These are phyloP conservation scores for Rhinella marina DNA, from an alignment of 2,797 vertebrate species.

Conservation along the genomic window DNA sequence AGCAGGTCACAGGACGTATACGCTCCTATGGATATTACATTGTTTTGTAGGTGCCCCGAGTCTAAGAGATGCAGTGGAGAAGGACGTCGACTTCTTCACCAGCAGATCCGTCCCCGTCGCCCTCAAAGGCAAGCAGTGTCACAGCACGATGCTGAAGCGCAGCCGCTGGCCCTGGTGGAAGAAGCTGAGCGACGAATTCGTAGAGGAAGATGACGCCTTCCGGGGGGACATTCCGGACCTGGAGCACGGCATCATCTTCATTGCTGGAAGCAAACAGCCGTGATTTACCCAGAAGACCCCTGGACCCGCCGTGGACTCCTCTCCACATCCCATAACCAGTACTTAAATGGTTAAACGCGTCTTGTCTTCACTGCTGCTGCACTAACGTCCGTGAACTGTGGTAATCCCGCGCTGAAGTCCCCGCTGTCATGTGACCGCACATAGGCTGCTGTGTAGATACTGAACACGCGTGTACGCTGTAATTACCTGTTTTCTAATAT, in stretches of 20 bases:
- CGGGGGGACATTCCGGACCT: conserved; percentile 73
- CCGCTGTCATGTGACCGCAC: background rate
- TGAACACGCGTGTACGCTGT: background rate
- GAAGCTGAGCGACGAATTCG: conserved; percentile 78
- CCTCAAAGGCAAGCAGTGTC: conserved; percentile 81
- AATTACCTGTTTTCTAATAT: conserved; percentile 13
- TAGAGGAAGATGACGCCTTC: conserved; percentile 68
- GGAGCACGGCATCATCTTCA: conserved; percentile 81
- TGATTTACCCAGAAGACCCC: background rate
- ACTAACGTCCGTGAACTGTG: too few species aligned
- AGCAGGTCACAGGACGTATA: background rate
- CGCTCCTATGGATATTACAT: background rate
- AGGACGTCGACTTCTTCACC: conserved; percentile 77
- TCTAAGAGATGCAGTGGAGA: conserved; percentile 73
- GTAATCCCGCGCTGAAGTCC: too few species aligned
- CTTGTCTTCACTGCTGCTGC: background rate
- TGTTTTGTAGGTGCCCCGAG: conserved; percentile 81
- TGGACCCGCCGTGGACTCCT: background rate
- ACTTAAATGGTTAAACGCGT: background rate
- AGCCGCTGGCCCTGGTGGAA: conserved; percentile 88
- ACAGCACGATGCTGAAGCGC: conserved; percentile 81
- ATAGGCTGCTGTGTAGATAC: background rate
- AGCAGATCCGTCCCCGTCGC: conserved; percentile 83
- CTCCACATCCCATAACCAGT: background rate
- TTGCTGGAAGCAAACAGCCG: conserved; percentile 71